Evolutionary conservation across 23 tunicate species (phyloP), one percentile per base, ranked within the genome.

Genomic region (Styela plicata): DNA sequence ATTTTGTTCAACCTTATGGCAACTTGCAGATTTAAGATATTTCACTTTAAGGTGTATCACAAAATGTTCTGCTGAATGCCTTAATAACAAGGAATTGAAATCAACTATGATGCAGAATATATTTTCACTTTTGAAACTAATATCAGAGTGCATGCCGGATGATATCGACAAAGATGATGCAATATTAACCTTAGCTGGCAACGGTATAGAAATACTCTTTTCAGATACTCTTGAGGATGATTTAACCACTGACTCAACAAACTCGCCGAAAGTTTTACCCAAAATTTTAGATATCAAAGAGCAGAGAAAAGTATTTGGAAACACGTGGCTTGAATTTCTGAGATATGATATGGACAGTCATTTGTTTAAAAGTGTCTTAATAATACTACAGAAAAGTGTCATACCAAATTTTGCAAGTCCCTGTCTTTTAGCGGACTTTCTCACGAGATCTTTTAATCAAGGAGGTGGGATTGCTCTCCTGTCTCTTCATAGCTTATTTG

Each of bases 391-490:
- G 30, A 69, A 81, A 52, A 2, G 24, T 31, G 33, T 93, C n/a
- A 85, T 93, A 2, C 93, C 93, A 34, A 93, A 93, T 68, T 88
- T 93, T 78, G 57, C 89, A 5, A 70, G 90, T 31, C 89, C 98
- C 22, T 28, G 93, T 21, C 52, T 93, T 2, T 63, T 93, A 10
- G 82, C 98, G 23, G 98, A 93, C 53, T 93, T 93, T 80, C 76
- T 93, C 10, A 91, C 79, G 18, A 63, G 71, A 1, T 86, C 91
- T 30, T 91, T 70, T 52, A 53, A 68, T 20, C 52, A 74, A 30
- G 98, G 93, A 52, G 92, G 93, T 34, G 93, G 98, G 31, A 33
- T 88, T 1, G 93, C 98, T 27, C 52, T 93, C 27, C 70, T 93
- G 24, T 79, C 86, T 20, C 36, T 93, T 1, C 89, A 93, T 31